A percentile compares a stretch with the other conserved stretches of the same genome.
Evolutionary conservation across 2,888 invertebrate species (phyloP).

Genomic region (Erpobdella octoculata): DNA sequence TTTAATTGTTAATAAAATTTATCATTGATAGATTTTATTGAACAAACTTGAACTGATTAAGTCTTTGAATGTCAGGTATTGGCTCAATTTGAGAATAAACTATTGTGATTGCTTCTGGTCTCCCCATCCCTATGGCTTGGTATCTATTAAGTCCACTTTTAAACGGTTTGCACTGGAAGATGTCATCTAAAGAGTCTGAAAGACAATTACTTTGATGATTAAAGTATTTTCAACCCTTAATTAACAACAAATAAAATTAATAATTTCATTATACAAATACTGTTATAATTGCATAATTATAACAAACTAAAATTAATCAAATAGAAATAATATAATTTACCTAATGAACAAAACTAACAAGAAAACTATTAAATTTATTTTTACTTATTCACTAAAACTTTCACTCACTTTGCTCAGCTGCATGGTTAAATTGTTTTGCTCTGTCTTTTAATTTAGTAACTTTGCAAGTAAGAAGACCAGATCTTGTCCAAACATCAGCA

Average conservation of each 20-base stretch:
- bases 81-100: background rate
- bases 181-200: slow-evolving; percentile 11
- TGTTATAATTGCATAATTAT: too few relatives aligned
- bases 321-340: too few relatives aligned
- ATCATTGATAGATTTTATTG: background rate
- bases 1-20: background rate
- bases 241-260: background rate
- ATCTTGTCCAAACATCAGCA: background rate
- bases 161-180: slow-evolving; percentile 10
- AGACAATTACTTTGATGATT: too few relatives aligned
- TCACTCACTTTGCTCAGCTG: background rate
- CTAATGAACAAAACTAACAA: too few relatives aligned
- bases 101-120: background rate
- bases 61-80: slow-evolving; percentile 1
- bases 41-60: slow-evolving; percentile 3
- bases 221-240: background rate
- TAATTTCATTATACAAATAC: too few relatives aligned
- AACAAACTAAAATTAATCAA: too few relatives aligned
- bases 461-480: background rate
- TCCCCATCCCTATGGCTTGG: background rate
- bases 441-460: background rate
- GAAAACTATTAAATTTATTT: background rate
- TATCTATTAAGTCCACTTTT: slow-evolving; percentile 12
- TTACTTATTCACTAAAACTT: background rate
- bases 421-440: background rate